Percentiles rank a stretch among this genome's conserved stretches.
Conservation (phyloP, 1,140 invertebrate species). For the Sipha flava region DNA sequence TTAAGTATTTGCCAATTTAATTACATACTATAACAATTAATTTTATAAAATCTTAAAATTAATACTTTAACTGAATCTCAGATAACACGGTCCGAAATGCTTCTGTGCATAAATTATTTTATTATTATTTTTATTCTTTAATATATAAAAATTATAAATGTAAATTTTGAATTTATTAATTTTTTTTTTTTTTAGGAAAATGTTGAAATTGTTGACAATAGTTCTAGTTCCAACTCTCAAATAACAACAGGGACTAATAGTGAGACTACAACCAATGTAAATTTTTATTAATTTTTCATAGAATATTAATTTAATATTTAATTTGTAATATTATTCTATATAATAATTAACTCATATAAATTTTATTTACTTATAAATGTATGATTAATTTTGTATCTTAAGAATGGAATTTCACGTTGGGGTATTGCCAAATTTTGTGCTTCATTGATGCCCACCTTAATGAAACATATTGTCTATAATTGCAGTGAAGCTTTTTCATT, state of each 20-base stretch:
- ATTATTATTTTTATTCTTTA: not conserved
- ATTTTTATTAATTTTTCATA: not conserved
- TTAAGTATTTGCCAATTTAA: too few species aligned
- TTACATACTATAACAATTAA: too few species aligned
- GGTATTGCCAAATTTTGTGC: constrained; percentile 15
- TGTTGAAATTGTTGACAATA: not conserved
- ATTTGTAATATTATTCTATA: not conserved
- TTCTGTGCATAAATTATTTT: too few species aligned
- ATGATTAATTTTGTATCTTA: not conserved
- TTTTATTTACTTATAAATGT: too few species aligned
- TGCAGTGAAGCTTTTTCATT: not conserved
- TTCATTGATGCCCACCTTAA: not conserved
- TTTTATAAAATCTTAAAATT: too few species aligned
- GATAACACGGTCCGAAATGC: too few species aligned
- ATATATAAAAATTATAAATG: not conserved
- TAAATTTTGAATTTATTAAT: not conserved
- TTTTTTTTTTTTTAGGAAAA: not conserved
- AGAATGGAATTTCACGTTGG: constrained; percentile 1
- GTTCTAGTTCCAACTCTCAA: not conserved
- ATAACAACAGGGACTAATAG: not conserved
- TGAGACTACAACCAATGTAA: not conserved
- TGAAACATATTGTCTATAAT: not conserved
- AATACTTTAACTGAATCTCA: too few species aligned
- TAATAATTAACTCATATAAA: not conserved
- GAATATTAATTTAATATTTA: too few species aligned